Evolutionary conservation across 2,888 invertebrate genomes (phyloP), one percentile per base, ranked within the genome.

Genomic region (Diarsia brunnea): DNA sequence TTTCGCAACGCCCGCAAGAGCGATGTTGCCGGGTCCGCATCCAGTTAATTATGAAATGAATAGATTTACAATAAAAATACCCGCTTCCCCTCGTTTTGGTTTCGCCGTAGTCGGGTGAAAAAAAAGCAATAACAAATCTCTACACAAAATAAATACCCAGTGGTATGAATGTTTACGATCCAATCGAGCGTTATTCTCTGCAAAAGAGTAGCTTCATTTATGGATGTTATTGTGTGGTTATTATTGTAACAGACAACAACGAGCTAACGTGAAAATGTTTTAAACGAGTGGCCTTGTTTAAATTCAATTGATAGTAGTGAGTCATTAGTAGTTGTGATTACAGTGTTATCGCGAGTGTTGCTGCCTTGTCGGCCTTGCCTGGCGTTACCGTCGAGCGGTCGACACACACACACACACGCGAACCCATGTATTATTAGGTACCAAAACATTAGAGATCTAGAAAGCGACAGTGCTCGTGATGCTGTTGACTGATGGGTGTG

Each of bases 391-490:
- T 4, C 73, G 16, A 16, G 14, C 19, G 31, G 10, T 21, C 24
- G 45, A 47, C 47, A 12, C 38, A 5, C 31, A 43, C 21, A 14
- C 45, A 27, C 60, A 38, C 31, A 31, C 19, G 43, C 51, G 16
- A 16, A 49, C n/a, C 69, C 19, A 58, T 24, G n/a, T 69, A 14
- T 69, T 38, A 64, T 68, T 55, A n/a, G 75, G n/a, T 66, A 31
- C 51, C 38, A 77, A 51, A 77, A 51, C 43, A 45, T 51, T 63
- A 49, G 38, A 58, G 74, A 74, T 74, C 45, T 74, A 68, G 79
- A 80, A 80, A 68, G 81, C 45, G 75, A 80, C n/a, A 80, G 81
- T 68, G 74, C 51, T 69, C 11, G 47, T n/a, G 24, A 49, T 7
- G 19, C 51, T 55, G 55, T 24, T 16, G 16, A 27, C 24, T 27